Base-by-base conservation (phyloP, 2,113 vertebrate genomes). In the Oreotrochilus melanogaster region DNA sequence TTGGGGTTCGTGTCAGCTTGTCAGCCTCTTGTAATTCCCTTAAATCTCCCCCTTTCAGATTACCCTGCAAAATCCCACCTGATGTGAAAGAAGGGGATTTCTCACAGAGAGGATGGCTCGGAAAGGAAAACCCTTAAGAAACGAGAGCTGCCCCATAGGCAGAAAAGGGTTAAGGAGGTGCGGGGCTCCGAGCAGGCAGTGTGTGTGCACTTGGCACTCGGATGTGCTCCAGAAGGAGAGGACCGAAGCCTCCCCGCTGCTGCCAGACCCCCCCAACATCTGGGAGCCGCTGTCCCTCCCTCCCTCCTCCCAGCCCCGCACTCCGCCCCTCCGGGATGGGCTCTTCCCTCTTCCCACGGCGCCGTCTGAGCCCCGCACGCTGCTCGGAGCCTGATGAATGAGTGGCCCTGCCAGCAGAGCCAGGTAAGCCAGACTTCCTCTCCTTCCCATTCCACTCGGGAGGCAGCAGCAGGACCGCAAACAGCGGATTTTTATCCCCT, bases 381-480 rank as follows among this genome's bases (percentile, higher is more conserved):
- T 75, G 93, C 58, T 33, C 51, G 30, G 90, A 95, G 86, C 50
- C 87, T 28, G 91, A 65, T 94, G 37, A 73, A 95, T 92, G 97
- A 97, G 91, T 2, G 74, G 45, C 50, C 66, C 86, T 48, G 37
- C 62, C 10, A 54, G 89, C 94, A 64, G 62, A 96, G 64, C 42
- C 96, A 97, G 98, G 98, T 98, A 97, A 97, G 97, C 30, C 16
- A 67, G 47, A 42, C 4, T 17, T 0, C 8, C 27, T 60, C 7
- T n/a, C 1, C 7, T 10, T 23, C 23, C 30, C 25, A 0, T 18
- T 8, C 56, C 18, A 10, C 23, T n/a, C 3, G 2, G 17, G 13
- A 17, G n/a, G 24, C 45, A 0, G 28, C 6, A 57, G 74, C 27
- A 1, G 12, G 33, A 22, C 58, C 1, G 2, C 8, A 31, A 42